Base-by-base conservation (phyloP, 2,888 invertebrate species). In the Agrochola litura region DNA sequence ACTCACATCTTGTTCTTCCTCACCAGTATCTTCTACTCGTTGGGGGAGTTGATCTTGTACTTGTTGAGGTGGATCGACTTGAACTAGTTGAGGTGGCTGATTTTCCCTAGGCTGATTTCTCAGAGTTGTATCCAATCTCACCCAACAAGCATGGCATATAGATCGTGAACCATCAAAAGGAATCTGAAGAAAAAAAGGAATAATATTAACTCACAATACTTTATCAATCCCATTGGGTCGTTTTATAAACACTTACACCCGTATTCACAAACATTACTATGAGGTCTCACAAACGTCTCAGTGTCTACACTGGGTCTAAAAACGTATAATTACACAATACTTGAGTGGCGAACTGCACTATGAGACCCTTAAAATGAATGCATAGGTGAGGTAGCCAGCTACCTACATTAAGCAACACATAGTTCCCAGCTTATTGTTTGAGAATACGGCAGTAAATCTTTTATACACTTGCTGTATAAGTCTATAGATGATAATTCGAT, bases 401-500 rank as follows among this genome's bases (percentile, higher is more conserved):
- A 65, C 41, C 65, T 65, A 65, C 41, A 65, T 65, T 65, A 65
- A 65, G 65, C 65, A 65, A 65, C 65, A 22, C 41, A 65, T 65
- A 65, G 65, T 65, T 37, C 65, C 65, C 41, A 65, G 65, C 46
- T 65, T 65, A 65, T 65, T 65, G 65, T 65, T 37, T 37, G 37
- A 41, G 65, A 65, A 65, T 65, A 65, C 65, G 65, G 65, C 65
- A 41, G 65, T 65, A 65, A 65, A 37, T 65, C 65, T 65, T 65
- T 41, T 65, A 65, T 41, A 46, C 65, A 65, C 65, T 65, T 73
- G 56, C 65, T 64, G 65, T 65, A 37, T 73, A 56, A 64, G 73
- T 56, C 41, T 65, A 65, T 65, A 41, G 37, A 65, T 46, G 64
- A 65, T 65, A 65, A 65, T 41, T 65, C 64, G 64, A 64, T 41